A percentile compares a stretch with the other conserved stretches of the same genome.
Conservation (phyloP, 2,797 vertebrate genomes). For the Sciurus vulgaris region DNA sequence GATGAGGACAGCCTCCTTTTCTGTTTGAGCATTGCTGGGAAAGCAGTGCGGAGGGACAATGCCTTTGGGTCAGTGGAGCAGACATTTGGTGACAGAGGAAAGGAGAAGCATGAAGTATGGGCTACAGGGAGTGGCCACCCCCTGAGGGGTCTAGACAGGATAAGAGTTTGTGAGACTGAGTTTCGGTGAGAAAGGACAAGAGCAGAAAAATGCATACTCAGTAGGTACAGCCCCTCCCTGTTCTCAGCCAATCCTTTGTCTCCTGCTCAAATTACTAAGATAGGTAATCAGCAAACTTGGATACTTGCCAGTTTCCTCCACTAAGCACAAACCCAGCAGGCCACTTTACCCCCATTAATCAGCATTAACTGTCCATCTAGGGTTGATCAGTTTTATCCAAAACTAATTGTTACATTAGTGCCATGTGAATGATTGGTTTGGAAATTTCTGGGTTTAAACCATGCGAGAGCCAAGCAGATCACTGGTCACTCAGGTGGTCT, state of each 20-base stretch:
- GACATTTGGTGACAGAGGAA: not conserved
- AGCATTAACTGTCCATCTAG: not conserved
- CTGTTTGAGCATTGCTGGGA: not conserved
- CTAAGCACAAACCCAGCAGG: not conserved
- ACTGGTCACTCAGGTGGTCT: not conserved
- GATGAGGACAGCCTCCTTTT: too few relatives aligned
- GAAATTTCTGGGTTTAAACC: not conserved
- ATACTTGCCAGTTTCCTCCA: not conserved
- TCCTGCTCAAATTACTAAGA: not conserved
- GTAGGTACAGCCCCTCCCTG: fast-evolving
- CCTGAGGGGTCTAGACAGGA: not conserved
- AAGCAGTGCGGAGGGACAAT: not conserved
- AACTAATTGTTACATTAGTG: not conserved
- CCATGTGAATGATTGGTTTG: not conserved
- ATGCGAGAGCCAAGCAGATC: not conserved
- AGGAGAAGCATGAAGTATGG: not conserved
- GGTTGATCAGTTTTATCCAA: not conserved
- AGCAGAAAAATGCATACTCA: not conserved
- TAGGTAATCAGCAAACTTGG: not conserved
- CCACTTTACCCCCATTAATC: not conserved
- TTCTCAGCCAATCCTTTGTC: not conserved
- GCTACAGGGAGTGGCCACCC: not conserved
- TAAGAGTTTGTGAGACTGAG: not conserved
- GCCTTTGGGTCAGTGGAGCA: not conserved
- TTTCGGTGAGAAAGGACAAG: not conserved